These are phyloP conservation scores for Tyrannus savana DNA, from an alignment of 2,113 vertebrate genomes.

Conservation along the genomic window DNA sequence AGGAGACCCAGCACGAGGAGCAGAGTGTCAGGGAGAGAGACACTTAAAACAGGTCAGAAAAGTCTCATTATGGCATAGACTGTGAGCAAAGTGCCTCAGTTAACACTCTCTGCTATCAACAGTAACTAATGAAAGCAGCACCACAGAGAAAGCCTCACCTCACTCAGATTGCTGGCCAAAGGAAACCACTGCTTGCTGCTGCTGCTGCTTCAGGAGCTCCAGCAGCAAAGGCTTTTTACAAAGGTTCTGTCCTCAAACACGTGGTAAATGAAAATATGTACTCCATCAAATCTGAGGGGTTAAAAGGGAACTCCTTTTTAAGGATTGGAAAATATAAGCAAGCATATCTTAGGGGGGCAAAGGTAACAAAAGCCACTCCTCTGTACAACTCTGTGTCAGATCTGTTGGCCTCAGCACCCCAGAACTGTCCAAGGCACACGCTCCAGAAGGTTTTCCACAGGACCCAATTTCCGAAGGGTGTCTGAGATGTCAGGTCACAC, in stretches of 20 bases:
- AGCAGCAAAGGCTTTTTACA: neutral
- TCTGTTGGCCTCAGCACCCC: neutral
- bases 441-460: neutral
- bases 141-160: neutral
- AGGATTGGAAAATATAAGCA: neutral
- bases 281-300: rapidly evolving
- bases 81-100: neutral
- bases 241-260: neutral
- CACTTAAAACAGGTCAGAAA: neutral
- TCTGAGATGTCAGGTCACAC: neutral
- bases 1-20: neutral
- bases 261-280: neutral
- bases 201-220: neutral
- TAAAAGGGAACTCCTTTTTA: neutral
- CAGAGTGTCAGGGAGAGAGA: neutral
- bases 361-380: neutral
- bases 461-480: rapidly evolving
- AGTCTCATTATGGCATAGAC: neutral
- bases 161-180: neutral
- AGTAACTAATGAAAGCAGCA: neutral
- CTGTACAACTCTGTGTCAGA: neutral
- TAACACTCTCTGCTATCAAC: neutral
- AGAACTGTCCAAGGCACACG: neutral
- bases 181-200: neutral
- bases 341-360: neutral